A percentile compares a stretch with the other conserved stretches of the same genome.
Evolutionary conservation across 2,888 invertebrate genomes (phyloP).

Genomic region (Unio pictorum): DNA sequence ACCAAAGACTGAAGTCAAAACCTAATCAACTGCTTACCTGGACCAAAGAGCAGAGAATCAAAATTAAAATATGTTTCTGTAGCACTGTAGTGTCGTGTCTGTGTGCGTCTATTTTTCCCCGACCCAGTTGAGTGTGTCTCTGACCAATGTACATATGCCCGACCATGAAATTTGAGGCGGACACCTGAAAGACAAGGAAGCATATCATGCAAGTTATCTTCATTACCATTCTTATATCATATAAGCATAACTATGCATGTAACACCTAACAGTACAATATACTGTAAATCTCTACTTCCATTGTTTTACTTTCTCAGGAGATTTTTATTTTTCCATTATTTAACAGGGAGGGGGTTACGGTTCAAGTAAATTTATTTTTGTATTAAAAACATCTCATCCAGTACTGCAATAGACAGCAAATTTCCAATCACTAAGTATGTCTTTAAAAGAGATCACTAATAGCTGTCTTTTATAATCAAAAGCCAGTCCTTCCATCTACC

Average conservation of each 20-base stretch:
- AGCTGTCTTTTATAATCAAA: too few species aligned
- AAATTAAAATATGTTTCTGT: constrained; percentile 55
- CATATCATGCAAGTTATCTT: not conserved
- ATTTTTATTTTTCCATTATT: not conserved
- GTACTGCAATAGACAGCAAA: not conserved
- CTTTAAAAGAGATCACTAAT: too few species aligned
- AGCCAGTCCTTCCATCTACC: too few species aligned
- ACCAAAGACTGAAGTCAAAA: too few species aligned
- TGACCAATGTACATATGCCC: constrained; percentile 62
- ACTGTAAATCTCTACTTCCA: too few species aligned
- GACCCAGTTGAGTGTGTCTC: constrained; percentile 54
- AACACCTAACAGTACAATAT: too few species aligned
- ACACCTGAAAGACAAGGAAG: constrained; percentile 47
- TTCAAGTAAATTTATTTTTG: not conserved
- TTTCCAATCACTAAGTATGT: too few species aligned
- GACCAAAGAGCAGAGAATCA: constrained; percentile 32
- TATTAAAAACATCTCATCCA: not conserved
- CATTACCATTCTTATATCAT: not conserved
- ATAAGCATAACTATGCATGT: too few species aligned
- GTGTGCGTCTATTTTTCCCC: constrained; percentile 54
- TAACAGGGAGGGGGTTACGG: not conserved
- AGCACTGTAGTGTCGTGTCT: constrained; percentile 53
- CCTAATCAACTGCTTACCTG: constrained; percentile 22
- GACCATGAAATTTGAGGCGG: constrained; percentile 51
- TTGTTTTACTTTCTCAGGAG: too few species aligned